These are phyloP conservation scores for Dissostichus mawsoni DNA, from an alignment of 2,113 vertebrate genomes.

Conservation along the genomic window DNA sequence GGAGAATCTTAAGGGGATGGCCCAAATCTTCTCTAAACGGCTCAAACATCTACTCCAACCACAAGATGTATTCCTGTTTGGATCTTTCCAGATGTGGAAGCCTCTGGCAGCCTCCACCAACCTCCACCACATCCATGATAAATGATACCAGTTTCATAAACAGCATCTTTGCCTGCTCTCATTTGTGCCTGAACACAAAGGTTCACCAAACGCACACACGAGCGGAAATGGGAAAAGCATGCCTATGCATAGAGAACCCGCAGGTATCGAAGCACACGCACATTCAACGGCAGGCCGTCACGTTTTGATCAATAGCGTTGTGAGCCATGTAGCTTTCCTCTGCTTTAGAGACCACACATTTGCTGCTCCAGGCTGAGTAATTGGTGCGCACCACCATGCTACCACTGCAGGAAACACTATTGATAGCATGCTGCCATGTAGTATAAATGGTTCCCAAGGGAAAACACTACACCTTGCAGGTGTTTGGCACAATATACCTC, in stretches of 20 bases:
- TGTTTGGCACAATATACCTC: conserved; percentile 18
- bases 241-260: conserved; percentile 18
- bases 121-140: conserved; percentile 46
- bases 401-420: conserved; percentile 65
- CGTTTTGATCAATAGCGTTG: conserved; percentile 74
- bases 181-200: conserved; percentile 33
- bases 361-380: conserved; percentile 68
- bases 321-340: conserved; percentile 52
- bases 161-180: conserved; percentile 55
- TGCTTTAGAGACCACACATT: conserved; percentile 57
- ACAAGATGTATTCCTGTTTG: conserved; percentile 22
- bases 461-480: conserved; percentile 48
- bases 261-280: conserved; percentile 2
- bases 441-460: conserved; percentile 57
- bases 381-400: conserved; percentile 60
- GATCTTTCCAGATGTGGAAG: conserved; percentile 40
- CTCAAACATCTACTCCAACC: not conserved
- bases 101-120: conserved; percentile 12
- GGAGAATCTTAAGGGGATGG: not conserved
- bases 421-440: conserved; percentile 64
- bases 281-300: conserved; percentile 19
- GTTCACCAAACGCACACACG: conserved; percentile 6
- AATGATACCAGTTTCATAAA: conserved; percentile 74
- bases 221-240: conserved; percentile 28
- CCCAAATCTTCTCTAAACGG: not conserved